Evolutionary conservation across 2,888 invertebrate genomes (phyloP), one percentile per base, ranked within the genome.

Genomic region (Drosophila cognata): DNA sequence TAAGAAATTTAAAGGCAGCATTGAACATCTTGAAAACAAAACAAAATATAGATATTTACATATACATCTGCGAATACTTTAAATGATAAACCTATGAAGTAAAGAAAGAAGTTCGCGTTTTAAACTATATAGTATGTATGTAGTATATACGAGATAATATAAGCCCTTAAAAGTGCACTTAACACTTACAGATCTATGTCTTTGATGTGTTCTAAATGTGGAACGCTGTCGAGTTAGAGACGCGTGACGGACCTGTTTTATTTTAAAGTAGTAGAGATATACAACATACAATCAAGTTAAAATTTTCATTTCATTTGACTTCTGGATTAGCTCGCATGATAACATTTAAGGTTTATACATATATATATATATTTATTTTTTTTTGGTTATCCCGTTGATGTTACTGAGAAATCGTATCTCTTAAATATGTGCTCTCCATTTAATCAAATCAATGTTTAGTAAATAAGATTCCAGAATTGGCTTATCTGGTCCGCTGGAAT

Each of bases 191-290:
- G 95, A 95, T 94, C 95, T 94, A 94, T 95, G 95, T 92, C 95
- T 94, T 93, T 95, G 94, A 93, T 95, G 95, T 89, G 95, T 94
- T 94, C 95, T 95, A 94, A 94, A 94, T 92, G 94, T 94, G 89
- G 94, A 94, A 93, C 95, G 94, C 93, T 95, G 95, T 92, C 96
- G 95, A 92, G 96, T 96, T 93, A 96, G 94, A 92, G 96, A 96
- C 92, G 95, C 95, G 94, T 96, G 96, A 93, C 96, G 95, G 93
- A 95, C 96, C 95, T 96, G 94, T 88, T 91, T 84, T 84, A 74
- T 85, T 85, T 74, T 82, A 71, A 77, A 66, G 81, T 79, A 82
- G 77, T 90, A 83, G 81, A 88, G 86, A 87, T 88, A 89, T 60
- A 68, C 81, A 80, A 71, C 81, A 81, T 77, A 79, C 79, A 75